phyloP scores from a whole-genome alignment of 2,888 invertebrate genomes.

The Stenichneumon culpator region DNA sequence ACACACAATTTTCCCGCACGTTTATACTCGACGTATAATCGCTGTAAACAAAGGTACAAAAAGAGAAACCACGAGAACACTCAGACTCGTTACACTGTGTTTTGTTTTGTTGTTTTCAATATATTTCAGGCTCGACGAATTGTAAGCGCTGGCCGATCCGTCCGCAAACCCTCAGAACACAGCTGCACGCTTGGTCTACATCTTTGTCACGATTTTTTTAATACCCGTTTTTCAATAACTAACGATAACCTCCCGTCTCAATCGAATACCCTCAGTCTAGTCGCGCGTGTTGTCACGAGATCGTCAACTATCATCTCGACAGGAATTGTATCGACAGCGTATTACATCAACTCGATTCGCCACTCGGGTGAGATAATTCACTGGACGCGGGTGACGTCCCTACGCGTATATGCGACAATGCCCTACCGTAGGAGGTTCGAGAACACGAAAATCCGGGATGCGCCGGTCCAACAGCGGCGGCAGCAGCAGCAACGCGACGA shows the following conservation, averaged over 20 bases:
- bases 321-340: background rate
- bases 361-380: background rate
- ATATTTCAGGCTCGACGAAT: background rate
- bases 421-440: conserved; percentile 50
- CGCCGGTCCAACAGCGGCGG: conserved; percentile 59
- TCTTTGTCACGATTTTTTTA: conserved; percentile 56
- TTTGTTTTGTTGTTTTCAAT: background rate
- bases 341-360: background rate
- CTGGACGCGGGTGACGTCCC: background rate
- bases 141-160: background rate
- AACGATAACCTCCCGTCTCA: background rate
- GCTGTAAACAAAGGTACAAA: background rate
- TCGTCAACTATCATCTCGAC: background rate
- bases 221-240: background rate
- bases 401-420: background rate
- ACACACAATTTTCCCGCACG: background rate
- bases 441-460: conserved; percentile 55
- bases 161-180: conserved; percentile 22
- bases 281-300: background rate
- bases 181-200: conserved; percentile 67
- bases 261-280: background rate
- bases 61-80: background rate
- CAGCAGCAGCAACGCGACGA: conserved; percentile 49
- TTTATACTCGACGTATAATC: background rate
- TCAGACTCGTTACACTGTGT: background rate